Base-by-base conservation (phyloP, 2,888 invertebrate genomes). In the Anticlea derivata region DNA sequence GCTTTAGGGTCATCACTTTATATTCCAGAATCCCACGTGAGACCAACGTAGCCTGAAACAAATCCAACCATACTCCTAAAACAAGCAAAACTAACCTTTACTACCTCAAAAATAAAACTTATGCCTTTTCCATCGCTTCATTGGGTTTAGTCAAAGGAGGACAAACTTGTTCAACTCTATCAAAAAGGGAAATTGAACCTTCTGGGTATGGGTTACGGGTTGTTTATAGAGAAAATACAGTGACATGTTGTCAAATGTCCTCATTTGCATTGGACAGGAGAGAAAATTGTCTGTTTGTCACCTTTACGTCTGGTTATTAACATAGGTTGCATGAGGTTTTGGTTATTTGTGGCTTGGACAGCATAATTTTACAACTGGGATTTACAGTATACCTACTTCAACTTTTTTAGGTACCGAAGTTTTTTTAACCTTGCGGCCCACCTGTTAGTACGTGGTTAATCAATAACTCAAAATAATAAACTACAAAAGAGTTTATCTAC, bases 201-300 rank as follows among this genome's bases (percentile, higher is more conserved):
- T 76, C 56, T 50, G 0, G 0, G 0, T 0, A 33, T 10, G 35
- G 4, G 0, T 60, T 73, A 59, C 46, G 49, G 51, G 30, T 47
- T 27, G 0, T 22, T 39, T 47, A 26, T 6, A 2, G 0, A 53
- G 38, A 61, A 47, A 48, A 47, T 0, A 13, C 57, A 56, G 65
- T 22, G 34, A 24, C 27, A 17, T 22, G 60, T 65, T 63, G 67
- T 65, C 74, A 78, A 75, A 78, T 78, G 75, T 70, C 67, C 75
- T 80, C 79, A 80, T 82, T 83, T 82, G 77, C 81, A 81, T 80
- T 61, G 76, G 79, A 78, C 79, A 79, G 74, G 76, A 75, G 74
- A 70, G 77, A 77, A 80, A 73, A 80, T 78, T 78, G 78, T 74
- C 73, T 76, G 75, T 75, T 76, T 80, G 76, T 75, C 79, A 81